Conservation (phyloP, 2,797 vertebrate species). For the Siniperca undulata region DNA sequence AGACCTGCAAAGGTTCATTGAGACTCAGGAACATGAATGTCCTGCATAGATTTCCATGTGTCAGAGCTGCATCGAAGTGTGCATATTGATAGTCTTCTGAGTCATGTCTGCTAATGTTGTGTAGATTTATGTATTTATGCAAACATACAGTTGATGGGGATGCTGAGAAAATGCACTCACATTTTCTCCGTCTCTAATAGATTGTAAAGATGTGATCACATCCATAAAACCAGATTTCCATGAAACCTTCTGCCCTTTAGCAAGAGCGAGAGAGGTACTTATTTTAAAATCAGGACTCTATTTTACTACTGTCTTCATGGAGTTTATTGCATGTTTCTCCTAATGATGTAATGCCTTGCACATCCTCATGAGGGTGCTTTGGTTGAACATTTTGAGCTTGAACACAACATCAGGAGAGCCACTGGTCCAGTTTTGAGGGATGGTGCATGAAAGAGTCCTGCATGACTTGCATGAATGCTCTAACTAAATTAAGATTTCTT, state of each 20-base stretch:
- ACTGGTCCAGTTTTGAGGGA: neutral
- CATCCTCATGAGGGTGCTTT: constrained; percentile 35
- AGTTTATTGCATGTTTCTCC: neutral
- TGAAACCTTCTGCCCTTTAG: neutral
- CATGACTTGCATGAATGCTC: neutral
- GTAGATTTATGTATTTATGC: constrained; percentile 25
- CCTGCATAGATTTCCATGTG: neutral
- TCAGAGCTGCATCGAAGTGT: neutral
- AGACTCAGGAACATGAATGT: neutral
- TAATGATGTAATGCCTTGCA: constrained; percentile 4
- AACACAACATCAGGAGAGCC: neutral
- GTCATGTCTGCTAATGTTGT: neutral
- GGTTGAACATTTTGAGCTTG: constrained; percentile 16
- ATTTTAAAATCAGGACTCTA: neutral
- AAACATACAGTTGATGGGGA: neutral
- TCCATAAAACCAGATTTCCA: neutral
- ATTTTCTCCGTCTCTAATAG: constrained; percentile 2
- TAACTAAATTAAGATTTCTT: neutral
- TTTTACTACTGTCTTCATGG: too few species aligned
- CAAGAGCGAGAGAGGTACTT: neutral
- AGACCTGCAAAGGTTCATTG: constrained; percentile 43
- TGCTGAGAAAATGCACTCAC: neutral
- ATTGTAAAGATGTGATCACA: neutral
- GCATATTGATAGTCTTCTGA: constrained; percentile 28
- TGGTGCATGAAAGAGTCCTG: neutral